Evolutionary conservation across 35 echinoderm and acorn worm species (phyloP).

Genomic region (Ophiothrix spiculata): DNA sequence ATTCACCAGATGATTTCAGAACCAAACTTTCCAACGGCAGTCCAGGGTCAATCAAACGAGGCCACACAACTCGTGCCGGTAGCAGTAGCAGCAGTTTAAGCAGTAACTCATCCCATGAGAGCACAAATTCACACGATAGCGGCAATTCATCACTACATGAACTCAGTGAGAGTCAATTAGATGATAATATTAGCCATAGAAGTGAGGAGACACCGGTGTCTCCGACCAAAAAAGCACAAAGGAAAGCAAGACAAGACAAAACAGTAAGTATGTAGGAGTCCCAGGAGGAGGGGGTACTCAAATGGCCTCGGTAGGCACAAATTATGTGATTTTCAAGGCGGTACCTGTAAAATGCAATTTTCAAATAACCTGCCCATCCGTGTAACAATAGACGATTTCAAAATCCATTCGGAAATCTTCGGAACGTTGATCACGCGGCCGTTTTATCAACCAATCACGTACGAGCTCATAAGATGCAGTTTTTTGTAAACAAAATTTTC

Average conservation of each 20-base stretch:
- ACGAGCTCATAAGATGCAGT: no score
- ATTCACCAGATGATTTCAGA: conserved; percentile 76
- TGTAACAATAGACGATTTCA: not conserved
- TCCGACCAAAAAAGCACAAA: not conserved
- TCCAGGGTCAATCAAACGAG: conserved; percentile 8
- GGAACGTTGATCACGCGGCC: no score
- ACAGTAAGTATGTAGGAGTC: not conserved
- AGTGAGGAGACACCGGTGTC: not conserved
- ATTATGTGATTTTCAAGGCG: not conserved
- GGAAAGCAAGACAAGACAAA: not conserved
- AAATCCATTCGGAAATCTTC: not conserved
- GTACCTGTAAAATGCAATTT: not conserved
- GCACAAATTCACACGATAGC: conserved; percentile 27
- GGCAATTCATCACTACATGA: conserved; percentile 55
- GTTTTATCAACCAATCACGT: no score
- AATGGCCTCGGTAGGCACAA: not conserved
- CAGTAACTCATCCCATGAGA: conserved; percentile 49
- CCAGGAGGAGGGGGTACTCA: not conserved
- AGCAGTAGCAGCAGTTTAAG: conserved; percentile 64
- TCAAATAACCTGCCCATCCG: not conserved
- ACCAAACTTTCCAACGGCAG: conserved; percentile 11
- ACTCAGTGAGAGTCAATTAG: conserved; percentile 33
- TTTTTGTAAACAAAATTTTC: no score
- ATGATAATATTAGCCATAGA: not conserved
- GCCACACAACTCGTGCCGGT: conserved; percentile 10